These are phyloP conservation scores for Dicyrtoma fusca DNA, from an alignment of 2,888 invertebrate species.

Conservation along the genomic window DNA sequence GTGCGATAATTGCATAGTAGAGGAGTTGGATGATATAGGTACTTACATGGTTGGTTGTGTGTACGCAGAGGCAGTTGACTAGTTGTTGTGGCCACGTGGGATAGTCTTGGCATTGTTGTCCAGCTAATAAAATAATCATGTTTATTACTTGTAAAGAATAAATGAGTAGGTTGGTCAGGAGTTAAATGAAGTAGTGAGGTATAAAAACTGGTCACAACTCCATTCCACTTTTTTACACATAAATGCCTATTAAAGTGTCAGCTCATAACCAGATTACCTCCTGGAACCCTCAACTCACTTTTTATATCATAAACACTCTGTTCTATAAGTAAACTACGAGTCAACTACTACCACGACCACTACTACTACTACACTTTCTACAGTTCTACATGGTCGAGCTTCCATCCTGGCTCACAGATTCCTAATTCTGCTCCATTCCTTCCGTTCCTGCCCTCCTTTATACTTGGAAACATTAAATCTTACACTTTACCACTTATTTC, in stretches of 20 bases:
- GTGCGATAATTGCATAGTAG: neutral
- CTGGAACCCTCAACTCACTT: constrained; percentile 17
- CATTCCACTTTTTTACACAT: constrained; percentile 33
- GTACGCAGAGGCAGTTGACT: constrained; percentile 12
- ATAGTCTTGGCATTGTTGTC: constrained; percentile 32
- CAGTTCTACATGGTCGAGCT: neutral
- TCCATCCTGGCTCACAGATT: neutral
- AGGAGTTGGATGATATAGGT: neutral
- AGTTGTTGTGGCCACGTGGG: constrained; percentile 23
- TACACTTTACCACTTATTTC: too few species aligned
- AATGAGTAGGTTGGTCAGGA: constrained; percentile 33
- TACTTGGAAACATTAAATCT: too few species aligned
- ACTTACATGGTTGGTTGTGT: neutral
- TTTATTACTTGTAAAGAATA: constrained; percentile 41
- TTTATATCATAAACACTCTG: neutral
- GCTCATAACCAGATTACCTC: constrained; percentile 35
- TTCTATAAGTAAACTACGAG: neutral
- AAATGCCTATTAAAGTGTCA: constrained; percentile 35
- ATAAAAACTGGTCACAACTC: constrained; percentile 34
- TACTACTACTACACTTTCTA: neutral
- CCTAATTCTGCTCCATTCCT: neutral
- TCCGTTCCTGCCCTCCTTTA: neutral
- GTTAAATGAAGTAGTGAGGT: constrained; percentile 29
- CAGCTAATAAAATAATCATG: constrained; percentile 40
- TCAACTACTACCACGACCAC: neutral